A percentile compares a stretch with the other conserved stretches of the same genome.
phyloP scores from a whole-genome alignment of 2,797 vertebrate species.

The Diceros bicornis region DNA sequence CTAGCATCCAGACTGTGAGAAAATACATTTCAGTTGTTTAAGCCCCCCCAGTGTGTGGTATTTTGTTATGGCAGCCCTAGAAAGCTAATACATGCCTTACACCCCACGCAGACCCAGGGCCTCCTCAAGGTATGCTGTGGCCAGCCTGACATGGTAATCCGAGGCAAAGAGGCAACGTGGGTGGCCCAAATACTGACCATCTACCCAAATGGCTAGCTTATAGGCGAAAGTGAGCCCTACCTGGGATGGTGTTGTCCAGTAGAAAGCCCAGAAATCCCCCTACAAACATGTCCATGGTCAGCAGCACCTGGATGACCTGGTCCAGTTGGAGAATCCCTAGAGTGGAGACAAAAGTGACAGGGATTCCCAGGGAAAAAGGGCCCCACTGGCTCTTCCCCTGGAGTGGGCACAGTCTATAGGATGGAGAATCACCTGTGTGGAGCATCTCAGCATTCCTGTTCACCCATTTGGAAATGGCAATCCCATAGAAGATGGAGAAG shows the following conservation, averaged over 20 bases:
- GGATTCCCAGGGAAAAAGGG: neutral
- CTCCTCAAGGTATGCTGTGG: no score
- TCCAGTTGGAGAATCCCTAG: conserved; percentile 94
- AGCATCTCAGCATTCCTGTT: conserved; percentile 91
- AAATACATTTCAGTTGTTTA: no score
- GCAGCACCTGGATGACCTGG: conserved; percentile 95
- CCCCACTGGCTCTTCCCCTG: rapidly evolving
- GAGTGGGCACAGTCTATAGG: no score
- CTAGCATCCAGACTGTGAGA: no score
- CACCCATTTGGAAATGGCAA: conserved; percentile 96
- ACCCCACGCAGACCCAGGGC: no score
- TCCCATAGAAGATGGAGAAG: conserved; percentile 96
- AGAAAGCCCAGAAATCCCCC: conserved; percentile 96
- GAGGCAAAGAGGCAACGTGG: no score
- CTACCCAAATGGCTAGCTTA: neutral
- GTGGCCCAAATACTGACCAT: neutral
- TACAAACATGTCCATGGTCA: conserved; percentile 98
- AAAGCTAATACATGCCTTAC: no score
- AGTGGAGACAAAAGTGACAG: conserved; percentile 60
- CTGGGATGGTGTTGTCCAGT: conserved; percentile 98
- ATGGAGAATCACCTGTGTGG: conserved; percentile 92
- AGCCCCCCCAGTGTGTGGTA: no score
- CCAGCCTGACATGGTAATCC: no score
- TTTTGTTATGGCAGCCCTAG: no score
- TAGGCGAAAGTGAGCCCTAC: conserved; percentile 86